Conservation (phyloP, 92 coral and sea anemone genomes). For the Epizoanthus illoricatus region DNA sequence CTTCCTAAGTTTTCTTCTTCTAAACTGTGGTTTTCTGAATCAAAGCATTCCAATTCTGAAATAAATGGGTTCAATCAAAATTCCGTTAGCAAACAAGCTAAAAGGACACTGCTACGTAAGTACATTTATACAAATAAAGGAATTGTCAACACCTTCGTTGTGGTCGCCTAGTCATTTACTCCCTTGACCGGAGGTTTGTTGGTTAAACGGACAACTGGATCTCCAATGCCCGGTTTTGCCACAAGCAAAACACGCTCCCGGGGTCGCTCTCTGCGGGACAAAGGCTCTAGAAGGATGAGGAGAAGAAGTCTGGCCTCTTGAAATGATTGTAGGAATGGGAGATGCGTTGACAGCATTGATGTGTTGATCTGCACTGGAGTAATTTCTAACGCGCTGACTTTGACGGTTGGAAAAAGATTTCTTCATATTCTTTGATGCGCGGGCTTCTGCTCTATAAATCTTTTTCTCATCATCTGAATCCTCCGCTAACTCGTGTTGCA, state of each 20-base stretch:
- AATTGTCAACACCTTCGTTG: slow-evolving; percentile 11
- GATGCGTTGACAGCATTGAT: not conserved
- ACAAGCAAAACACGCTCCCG: slow-evolving; percentile 17
- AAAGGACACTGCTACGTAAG: not conserved
- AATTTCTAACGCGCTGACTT: not conserved
- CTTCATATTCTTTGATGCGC: slow-evolving; percentile 32
- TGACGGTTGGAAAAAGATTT: not conserved
- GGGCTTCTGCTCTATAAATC: slow-evolving; percentile 41
- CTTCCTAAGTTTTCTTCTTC: slow-evolving; percentile 10
- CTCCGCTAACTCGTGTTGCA: slow-evolving; percentile 36
- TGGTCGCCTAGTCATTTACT: slow-evolving; percentile 2
- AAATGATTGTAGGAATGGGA: slow-evolving; percentile 14
- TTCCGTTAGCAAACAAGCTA: not conserved
- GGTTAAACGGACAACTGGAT: slow-evolving; percentile 1
- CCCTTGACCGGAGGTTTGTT: slow-evolving; percentile 9
- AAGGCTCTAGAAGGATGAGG: not conserved
- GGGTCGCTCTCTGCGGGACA: slow-evolving; percentile 5
- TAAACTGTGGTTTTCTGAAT: not conserved
- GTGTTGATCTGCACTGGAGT: not conserved
- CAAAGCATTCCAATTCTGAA: slow-evolving; percentile 29
- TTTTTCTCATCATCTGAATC: slow-evolving; percentile 21
- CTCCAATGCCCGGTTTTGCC: slow-evolving; percentile 14
- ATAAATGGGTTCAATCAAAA: not conserved
- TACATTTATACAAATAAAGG: not conserved
- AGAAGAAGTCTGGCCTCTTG: not conserved